Evolutionary conservation across 2,888 invertebrate species (phyloP), one percentile per base, ranked within the genome.

Genomic region (Euzetes globulus): DNA sequence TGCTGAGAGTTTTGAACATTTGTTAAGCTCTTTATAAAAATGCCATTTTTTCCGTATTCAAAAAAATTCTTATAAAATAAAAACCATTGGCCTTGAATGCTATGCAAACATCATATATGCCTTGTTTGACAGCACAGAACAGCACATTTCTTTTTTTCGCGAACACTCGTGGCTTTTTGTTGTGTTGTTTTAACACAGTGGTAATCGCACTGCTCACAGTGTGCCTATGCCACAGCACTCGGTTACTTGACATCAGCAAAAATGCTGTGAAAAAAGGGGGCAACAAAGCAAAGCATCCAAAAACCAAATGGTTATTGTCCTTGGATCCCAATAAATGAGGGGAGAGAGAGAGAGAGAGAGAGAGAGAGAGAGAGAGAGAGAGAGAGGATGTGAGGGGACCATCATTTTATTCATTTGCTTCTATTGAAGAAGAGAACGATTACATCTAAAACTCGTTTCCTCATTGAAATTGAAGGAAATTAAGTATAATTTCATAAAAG

Each of bases 191-290:
- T 68, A 71, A 33, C n/a, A 63, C 63, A 63, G 37, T 63, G 33
- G 45, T 50, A 71, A 27, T 71, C 25, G 19, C 50, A 50, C 19
- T 50, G 9, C 50, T 50, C 27, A 9, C 22, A 5, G 17, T 25
- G 37, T 68, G 2, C 19, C 70, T 37, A 7, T 13, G 7, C 37
- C 19, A 25, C 19, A 25, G 22, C 6, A 17, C 41, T 37, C n/a
- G 37, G 70, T 68, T 68, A 68, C 70, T 68, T 68, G 70, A 68
- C 70, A 68, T 68, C 45, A n/a, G 45, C n/a, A 63, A 33, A 63
- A 63, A 63, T 63, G 15, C 25, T 22, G 33, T 33, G 29, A 63
- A 33, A 63, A 63, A 63, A 33, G 15, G 50, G 63, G 33, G 33
- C 63, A 63, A 63, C 58, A 33, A 63, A 63, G 50, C 50, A 50